Percentiles rank a stretch among this genome's conserved stretches.
These are phyloP conservation scores for Mormyrops attenuatus DNA, from an alignment of 2,797 vertebrate genomes.

Conservation along the genomic window DNA sequence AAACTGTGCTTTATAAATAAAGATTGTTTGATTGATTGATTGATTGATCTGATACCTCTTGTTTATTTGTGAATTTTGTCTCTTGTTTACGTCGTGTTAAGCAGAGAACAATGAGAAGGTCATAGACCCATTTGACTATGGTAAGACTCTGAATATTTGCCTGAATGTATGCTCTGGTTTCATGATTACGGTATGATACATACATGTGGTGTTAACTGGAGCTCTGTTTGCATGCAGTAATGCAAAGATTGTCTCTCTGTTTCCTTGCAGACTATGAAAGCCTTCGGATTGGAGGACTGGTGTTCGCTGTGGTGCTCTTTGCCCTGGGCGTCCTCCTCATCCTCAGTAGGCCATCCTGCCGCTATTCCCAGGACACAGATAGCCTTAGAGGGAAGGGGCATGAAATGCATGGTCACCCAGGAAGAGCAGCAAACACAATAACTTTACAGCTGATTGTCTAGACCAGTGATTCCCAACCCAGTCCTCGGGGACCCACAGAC, in stretches of 20 bases:
- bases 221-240: neutral
- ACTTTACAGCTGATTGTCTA: neutral
- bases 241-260: neutral
- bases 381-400: neutral
- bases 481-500: neutral
- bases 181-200: neutral
- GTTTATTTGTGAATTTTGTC: neutral
- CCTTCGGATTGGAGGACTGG: constrained; percentile 86
- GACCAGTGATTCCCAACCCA: neutral
- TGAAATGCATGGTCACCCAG: neutral
- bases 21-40: neutral
- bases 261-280: constrained; percentile 78
- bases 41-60: neutral
- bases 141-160: constrained; percentile 55
- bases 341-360: constrained; percentile 71
- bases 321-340: constrained; percentile 88
- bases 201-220: neutral
- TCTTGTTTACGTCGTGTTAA: constrained; percentile 33
- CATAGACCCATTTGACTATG: constrained; percentile 79
- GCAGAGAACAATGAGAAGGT: constrained; percentile 58
- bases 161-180: neutral
- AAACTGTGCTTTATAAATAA: neutral
- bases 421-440: neutral
- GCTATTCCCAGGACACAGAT: neutral
- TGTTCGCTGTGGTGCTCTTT: constrained; percentile 86